Evolutionary conservation across 1,140 invertebrate genomes (phyloP), one percentile per base, ranked within the genome.

Genomic region (Ips typographus): DNA sequence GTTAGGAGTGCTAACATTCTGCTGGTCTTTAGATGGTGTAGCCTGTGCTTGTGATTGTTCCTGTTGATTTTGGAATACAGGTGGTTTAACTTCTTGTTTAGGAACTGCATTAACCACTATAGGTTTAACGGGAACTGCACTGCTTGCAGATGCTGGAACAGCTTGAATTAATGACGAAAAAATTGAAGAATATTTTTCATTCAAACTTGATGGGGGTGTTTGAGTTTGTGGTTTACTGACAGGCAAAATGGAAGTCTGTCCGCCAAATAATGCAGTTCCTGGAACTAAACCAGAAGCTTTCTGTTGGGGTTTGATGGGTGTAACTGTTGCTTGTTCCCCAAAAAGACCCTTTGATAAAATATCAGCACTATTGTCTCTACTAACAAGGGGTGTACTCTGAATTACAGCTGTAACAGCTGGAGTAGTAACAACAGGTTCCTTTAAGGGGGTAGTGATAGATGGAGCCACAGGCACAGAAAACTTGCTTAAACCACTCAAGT

Each of bases 401-500:
- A 57, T 37, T 4, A 7, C 4, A 7, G 22, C 7, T 5, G 51
- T 5, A 42, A 49, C 3, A 38, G 44, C 47, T 44, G 53, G 5
- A 47, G n/a, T 4, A 36, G 55, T 8, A 7, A 6, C 49, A 37
- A n/a, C 49, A 38, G 49, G 47, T 8, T 4, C 6, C 41, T 64
- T 52, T 40, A 40, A 7, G 8, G 7, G 52, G 7, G 7, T 41
- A 37, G n/a, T 4, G 56, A 39, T 5, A 4, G 36, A n/a, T 38
- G 36, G 1, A 40, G 4, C 6, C 2, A 4, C 2, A n/a, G 8
- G 2, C 41, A 42, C 5, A 2, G 40, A 37, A 49, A 62, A 62
- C 8, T 5, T 49, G 0, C 42, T 37, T n/a, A 80, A 57, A 6
- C 80, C 82, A n/a, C 80, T 81, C 3, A 73, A 77, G 61, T 84